phyloP scores from a whole-genome alignment of 2,888 invertebrate species.

The Meiosimyza platycephala region DNA sequence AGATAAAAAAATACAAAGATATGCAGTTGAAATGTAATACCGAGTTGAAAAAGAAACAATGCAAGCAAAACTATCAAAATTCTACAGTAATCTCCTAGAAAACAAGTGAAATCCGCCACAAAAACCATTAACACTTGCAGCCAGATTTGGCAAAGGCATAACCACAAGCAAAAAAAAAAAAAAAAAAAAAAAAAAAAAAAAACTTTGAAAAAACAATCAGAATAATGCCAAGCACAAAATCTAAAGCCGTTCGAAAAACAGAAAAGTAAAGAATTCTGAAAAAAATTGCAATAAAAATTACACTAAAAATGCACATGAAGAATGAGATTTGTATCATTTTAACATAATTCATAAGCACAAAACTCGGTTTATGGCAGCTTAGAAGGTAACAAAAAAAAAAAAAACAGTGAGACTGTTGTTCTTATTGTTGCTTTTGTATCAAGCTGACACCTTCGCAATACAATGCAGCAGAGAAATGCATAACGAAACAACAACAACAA shows the following conservation, averaged over 20 bases:
- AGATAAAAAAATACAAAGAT: too few species aligned
- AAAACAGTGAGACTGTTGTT: too few species aligned
- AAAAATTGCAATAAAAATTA: neutral
- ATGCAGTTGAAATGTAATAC: too few species aligned
- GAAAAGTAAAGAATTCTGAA: neutral
- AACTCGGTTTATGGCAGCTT: constrained; percentile 8
- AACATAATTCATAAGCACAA: constrained; percentile 23
- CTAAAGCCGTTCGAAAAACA: too few species aligned
- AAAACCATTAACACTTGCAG: neutral
- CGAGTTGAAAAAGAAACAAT: too few species aligned
- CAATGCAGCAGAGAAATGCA: too few species aligned
- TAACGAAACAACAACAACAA: too few species aligned
- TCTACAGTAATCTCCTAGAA: neutral
- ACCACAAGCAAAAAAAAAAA: constrained; percentile 10
- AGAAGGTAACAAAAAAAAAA: too few species aligned
- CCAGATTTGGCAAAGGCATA: constrained; percentile 21
- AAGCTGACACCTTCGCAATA: too few species aligned
- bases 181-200: constrained; percentile 24
- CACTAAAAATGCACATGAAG: neutral
- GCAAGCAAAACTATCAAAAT: too few species aligned
- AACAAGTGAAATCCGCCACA: constrained; percentile 11
- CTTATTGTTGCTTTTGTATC: too few species aligned
- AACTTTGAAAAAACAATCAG: constrained; percentile 14
- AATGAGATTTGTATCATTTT: constrained; percentile 22
- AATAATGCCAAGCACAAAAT: constrained; percentile 1